phyloP scores from a whole-genome alignment of 2,797 vertebrate genomes.

The Tenualosa thibaudeaui region DNA sequence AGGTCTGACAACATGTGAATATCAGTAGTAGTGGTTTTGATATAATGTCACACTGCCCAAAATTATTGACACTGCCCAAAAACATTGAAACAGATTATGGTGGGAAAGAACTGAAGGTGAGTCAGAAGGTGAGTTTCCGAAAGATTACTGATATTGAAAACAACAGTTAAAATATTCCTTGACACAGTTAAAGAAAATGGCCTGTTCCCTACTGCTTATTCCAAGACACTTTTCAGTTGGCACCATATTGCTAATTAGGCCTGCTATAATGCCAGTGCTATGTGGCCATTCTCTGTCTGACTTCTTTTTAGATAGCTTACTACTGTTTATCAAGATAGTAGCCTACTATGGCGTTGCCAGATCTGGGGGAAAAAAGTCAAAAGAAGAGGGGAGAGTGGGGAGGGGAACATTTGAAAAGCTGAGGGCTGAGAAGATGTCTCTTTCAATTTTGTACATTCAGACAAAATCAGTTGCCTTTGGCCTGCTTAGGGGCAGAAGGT shows the following conservation, averaged over 20 bases:
- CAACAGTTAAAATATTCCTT: neutral
- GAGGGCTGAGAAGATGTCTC: conserved; percentile 69
- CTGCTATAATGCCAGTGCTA: neutral
- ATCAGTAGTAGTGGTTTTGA: conserved; percentile 34
- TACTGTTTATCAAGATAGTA: neutral
- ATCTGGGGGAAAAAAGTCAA: conserved; percentile 52
- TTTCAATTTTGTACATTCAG: conserved; percentile 76
- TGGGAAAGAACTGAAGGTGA: neutral
- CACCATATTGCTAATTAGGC: neutral
- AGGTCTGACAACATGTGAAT: conserved; percentile 36
- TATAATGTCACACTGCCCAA: conserved; percentile 70
- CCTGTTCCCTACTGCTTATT: neutral
- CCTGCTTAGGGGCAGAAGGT: conserved; percentile 80
- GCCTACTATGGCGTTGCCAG: conserved; percentile 34
- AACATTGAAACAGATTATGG: neutral
- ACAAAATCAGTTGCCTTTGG: conserved; percentile 78
- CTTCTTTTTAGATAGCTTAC: neutral
- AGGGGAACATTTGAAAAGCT: conserved; percentile 63
- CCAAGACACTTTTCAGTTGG: neutral
- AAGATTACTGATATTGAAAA: neutral
- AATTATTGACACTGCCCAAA: no score
- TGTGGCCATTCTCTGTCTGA: neutral
- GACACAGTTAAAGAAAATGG: neutral
- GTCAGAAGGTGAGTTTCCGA: neutral
- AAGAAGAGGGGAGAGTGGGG: conserved; percentile 48